Evolutionary conservation across 1,140 invertebrate genomes (phyloP), one percentile per base, ranked within the genome.

Genomic region (Papilio machaon): DNA sequence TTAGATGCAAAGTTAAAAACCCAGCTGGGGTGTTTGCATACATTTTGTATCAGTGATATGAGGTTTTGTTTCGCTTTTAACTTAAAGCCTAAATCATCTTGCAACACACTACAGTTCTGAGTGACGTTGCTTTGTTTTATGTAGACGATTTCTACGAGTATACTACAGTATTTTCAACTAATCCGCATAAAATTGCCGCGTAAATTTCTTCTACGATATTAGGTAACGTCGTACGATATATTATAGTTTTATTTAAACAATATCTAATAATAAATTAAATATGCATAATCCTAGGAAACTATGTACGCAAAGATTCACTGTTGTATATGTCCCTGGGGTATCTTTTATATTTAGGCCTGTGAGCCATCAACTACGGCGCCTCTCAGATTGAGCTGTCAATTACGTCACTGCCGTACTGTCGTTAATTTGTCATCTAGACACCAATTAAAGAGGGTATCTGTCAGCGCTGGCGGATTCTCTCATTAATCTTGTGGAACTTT

Each of bases 401-500:
- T 94, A 93, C 89, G 91, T 92, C 89, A 91, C 88, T 80, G 86
- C 85, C 90, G 83, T 83, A 73, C 87, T 89, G 86, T 82, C 88
- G 88, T 90, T 92, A 92, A 94, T 94, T 88, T 90, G 89, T 94
- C 92, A 93, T 93, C 90, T 89, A 88, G 90, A 91, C 91, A 91
- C 89, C 89, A 93, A 93, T 94, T 94, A 92, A 92, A 84, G 64
- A 86, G 84, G 85, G 85, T 89, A 90, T 87, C 86, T 91, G 88
- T 89, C 88, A 84, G 83, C 43, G 81, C 82, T 83, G 82, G 84
- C 75, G 86, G 83, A 87, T 87, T 80, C 83, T 85, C 85, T 84
- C 87, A 92, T 92, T 91, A 91, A 84, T 91, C 90, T 91, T 91
- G 82, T 82, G 83, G 82, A 90, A 88, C 85, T 77, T 43, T 78